These are phyloP conservation scores for Thomomys bottae DNA, from an alignment of 2,113 vertebrate species.

Conservation along the genomic window DNA sequence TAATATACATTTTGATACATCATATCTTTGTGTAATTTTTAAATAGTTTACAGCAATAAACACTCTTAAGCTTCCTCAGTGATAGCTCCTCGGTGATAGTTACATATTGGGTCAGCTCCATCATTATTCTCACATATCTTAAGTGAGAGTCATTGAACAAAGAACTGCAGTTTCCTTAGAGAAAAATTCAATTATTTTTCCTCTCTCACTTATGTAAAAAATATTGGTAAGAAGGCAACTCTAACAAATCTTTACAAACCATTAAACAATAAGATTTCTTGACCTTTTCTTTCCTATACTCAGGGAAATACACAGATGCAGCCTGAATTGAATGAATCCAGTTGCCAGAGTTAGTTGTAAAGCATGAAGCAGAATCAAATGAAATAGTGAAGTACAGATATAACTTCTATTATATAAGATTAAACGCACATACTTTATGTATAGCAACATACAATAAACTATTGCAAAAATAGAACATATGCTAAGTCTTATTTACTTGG, in stretches of 20 bases:
- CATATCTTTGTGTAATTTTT: not conserved
- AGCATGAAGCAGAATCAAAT: not conserved
- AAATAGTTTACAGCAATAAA: not conserved
- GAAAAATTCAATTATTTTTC: not conserved
- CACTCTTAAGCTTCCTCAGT: not conserved
- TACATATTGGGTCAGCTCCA: not conserved
- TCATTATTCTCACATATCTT: not conserved
- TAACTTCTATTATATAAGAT: not conserved
- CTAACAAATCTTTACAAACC: constrained; percentile 14
- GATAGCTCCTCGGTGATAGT: not conserved
- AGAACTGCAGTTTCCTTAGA: not conserved
- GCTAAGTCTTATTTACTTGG: not conserved
- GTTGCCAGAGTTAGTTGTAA: not conserved
- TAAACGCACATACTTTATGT: not conserved
- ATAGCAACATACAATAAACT: not conserved
- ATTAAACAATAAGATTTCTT: not conserved
- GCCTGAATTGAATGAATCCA: not conserved
- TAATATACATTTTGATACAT: not conserved
- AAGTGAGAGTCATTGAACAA: not conserved
- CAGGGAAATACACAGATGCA: not conserved
- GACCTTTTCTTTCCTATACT: not conserved
- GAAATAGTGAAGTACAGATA: not conserved
- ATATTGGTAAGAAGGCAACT: not conserved
- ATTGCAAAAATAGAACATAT: not conserved
- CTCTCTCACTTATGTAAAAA: not conserved